Base-by-base conservation (phyloP, 2,888 invertebrate species). In the Synergus gifuensis region DNA sequence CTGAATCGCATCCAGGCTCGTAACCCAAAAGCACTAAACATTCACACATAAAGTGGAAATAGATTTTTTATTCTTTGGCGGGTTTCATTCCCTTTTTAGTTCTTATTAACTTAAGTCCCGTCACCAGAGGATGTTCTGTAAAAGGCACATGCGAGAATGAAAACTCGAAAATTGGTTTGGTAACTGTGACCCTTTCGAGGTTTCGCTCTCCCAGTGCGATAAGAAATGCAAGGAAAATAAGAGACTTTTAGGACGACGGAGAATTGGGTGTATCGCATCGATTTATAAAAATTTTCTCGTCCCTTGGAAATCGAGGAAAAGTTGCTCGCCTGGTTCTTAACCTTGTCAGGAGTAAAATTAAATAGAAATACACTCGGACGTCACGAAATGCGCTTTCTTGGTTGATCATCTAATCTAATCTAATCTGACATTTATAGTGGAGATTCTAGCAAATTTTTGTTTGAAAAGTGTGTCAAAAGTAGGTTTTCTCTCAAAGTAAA, bases 11-110 rank as follows among this genome's bases (percentile, higher is more conserved):
- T 78, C 54, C 66, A 78, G 54, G 42, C 67, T 63, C 64, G 62
- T 63, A 58, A 69, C 49, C 49, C 18, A 69, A 69, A 69, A 69
- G 69, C 46, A 69, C 28, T 66, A 66, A 66, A 73, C 69, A 62
- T 62, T 62, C 62, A 62, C 62, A 62, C 62, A 73, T 73, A 73
- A 73, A 73, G 54, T 58, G 36, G 36, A 36, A 58, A 73, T 73
- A 73, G 54, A 73, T 73, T 73, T 73, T 73, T 73, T 73, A 73
- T 73, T 54, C 22, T 62, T 62, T 28, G 12, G 0, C 5, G 14
- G 22, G 12, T 22, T 62, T 22, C 8, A 62, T 28, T 28, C 14
- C 7, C 5, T 49, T n/a, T n/a, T 8, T n/a, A 22, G 14, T 22
- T 12, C 22, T 49, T 73, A 73, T 54, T 36, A 73, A 73, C 18